A percentile compares a stretch with the other conserved stretches of the same genome.
phyloP scores from a whole-genome alignment of 2,797 vertebrate species.

The Cryptoblepharus egeriae region DNA sequence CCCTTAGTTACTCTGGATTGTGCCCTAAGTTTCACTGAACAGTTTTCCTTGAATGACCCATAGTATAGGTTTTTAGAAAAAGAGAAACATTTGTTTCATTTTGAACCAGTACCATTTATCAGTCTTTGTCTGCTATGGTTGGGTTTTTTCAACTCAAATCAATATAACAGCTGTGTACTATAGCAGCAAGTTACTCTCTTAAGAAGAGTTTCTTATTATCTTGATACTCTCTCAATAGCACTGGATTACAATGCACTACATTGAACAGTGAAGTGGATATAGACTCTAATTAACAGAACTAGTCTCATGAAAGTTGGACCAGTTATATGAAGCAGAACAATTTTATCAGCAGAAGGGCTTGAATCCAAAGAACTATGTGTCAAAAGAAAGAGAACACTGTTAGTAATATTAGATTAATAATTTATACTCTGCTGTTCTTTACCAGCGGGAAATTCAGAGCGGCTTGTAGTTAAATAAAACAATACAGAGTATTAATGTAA shows the following conservation, averaged over 20 bases:
- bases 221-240: constrained; percentile 9
- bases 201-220: constrained; percentile 30
- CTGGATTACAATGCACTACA: not conserved
- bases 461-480: no score
- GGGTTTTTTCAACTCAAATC: constrained; percentile 59
- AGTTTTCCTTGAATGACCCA: no score
- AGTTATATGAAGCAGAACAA: not conserved
- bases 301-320: not conserved
- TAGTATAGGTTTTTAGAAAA: no score
- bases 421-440: no score
- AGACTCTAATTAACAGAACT: constrained; percentile 17
- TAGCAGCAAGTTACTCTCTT: constrained; percentile 56
- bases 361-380: no score
- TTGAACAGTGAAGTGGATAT: constrained; percentile 19
- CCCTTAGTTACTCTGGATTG: no score
- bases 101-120: constrained; percentile 54
- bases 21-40: no score
- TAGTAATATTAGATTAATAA: no score
- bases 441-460: no score
- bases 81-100: constrained; percentile 51
- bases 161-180: constrained; percentile 60
- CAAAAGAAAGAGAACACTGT: no score
- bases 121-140: constrained; percentile 53
- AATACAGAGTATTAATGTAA: no score
- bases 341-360: not conserved